Base-by-base conservation (phyloP, 2,888 invertebrate genomes). In the Latrodectus hesperus region DNA sequence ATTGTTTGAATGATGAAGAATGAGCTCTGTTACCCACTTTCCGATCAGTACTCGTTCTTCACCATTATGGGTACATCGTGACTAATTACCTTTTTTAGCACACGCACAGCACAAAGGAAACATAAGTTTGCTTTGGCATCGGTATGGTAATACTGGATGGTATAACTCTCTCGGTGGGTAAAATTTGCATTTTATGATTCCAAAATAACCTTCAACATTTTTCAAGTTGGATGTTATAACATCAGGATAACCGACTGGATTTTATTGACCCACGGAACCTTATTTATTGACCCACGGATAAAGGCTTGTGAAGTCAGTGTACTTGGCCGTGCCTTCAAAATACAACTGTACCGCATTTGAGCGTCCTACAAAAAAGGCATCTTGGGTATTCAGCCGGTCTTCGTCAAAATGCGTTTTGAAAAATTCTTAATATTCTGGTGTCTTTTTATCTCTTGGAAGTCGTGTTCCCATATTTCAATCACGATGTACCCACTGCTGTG, bases 101-200 rank as follows among this genome's bases (percentile, higher is more conserved):
- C 92, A 92, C 0, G 89, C 90, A 12, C 90, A 88, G 90, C 92
- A 92, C 5, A 92, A 85, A 2, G 90, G 88, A 90, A 92, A 92
- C 88, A 91, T 90, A n/a, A 92, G 83, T 85, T 91, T 91, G 0
- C 89, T 89, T 75, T 91, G 90, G 68, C 91, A 90, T 82, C 90
- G 89, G 4, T 88, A 79, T 0, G 92, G 92, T 14, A 92, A 83
- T 0, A 92, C 91, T 0, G 91, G 91, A 74, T 91, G 91, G 78
- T 90, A 92, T 10, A 91, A 82, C 6, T 89, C 74, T 65, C 89
- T 53, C 0, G 91, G 90, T 8, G 90, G 90, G 8, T 90, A 17
- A 12, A 90, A 81, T 65, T 88, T 89, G 71, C 91, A 90, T 82
- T 91, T 90, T 9, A 91, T 84, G 5, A 91, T 16, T 1, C 91